Conservation (phyloP, 2,113 vertebrate genomes). For the Dipodomys stephensi region DNA sequence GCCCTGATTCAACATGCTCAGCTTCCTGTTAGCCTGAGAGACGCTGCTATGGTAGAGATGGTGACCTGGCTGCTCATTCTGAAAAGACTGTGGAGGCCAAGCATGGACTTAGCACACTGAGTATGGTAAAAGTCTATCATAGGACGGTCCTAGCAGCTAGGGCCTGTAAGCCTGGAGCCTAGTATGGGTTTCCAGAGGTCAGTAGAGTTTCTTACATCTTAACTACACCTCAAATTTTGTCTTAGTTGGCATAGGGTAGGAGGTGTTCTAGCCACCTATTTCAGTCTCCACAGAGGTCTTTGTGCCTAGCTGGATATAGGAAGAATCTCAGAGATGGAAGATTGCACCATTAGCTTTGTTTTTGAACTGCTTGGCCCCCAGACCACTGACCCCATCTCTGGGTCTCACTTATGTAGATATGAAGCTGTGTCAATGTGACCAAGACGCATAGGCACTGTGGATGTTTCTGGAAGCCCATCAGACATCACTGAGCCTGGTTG, state of each 20-base stretch:
- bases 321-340: background rate
- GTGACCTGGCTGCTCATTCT: background rate
- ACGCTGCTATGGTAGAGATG: background rate
- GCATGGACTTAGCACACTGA: background rate
- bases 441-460: background rate
- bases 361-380: background rate
- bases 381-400: background rate
- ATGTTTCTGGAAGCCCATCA: background rate
- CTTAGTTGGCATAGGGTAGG: background rate
- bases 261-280: background rate
- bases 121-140: background rate
- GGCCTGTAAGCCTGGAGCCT: background rate
- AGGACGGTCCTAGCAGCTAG: background rate
- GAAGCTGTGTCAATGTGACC: background rate
- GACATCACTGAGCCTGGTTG: background rate
- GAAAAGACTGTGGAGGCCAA: background rate
- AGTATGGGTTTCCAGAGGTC: background rate
- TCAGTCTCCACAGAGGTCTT: background rate
- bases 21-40: background rate
- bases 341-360: background rate
- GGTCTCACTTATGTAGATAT: background rate
- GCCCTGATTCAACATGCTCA: background rate
- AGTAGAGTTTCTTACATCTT: background rate
- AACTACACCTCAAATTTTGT: background rate
- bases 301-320: background rate